These are phyloP conservation scores for Rattus rattus DNA, from an alignment of 2,113 vertebrate genomes.

Conservation along the genomic window DNA sequence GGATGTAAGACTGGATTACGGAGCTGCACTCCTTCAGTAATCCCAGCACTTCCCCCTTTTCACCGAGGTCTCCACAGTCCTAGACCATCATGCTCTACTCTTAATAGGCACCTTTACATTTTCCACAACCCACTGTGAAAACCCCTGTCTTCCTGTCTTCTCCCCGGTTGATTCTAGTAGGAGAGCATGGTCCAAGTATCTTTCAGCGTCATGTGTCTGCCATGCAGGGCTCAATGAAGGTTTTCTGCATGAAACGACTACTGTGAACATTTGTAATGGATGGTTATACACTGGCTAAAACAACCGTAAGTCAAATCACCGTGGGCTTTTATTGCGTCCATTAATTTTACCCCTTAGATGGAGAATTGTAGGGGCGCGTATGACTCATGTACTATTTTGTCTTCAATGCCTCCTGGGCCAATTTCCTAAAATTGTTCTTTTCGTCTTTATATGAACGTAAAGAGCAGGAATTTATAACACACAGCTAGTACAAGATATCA, in stretches of 20 bases:
- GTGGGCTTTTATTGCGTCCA: constrained; percentile 2
- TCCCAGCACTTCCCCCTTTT: not conserved
- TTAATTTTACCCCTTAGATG: constrained; percentile 53
- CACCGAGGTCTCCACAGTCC: not conserved
- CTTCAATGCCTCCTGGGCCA: not conserved
- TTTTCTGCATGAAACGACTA: not conserved
- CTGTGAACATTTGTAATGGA: not conserved
- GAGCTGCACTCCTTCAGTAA: not conserved
- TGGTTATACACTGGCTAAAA: not conserved
- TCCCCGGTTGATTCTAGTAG: not conserved
- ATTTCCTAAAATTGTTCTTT: constrained; percentile 38
- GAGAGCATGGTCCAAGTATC: not conserved
- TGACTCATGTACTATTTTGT: constrained; percentile 19
- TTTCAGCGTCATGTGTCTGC: not conserved
- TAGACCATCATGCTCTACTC: not conserved
- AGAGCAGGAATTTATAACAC: constrained; percentile 4
- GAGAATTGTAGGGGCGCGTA: constrained; percentile 20
- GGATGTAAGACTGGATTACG: not conserved
- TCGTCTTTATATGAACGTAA: not conserved
- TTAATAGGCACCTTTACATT: not conserved
- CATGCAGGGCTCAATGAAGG: not conserved
- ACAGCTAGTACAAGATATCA: not conserved
- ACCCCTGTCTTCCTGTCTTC: not conserved
- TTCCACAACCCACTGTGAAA: not conserved
- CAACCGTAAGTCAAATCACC: not conserved